These are phyloP conservation scores for Dipodomys ordii DNA, from an alignment of 2,113 vertebrate species.

Conservation along the genomic window DNA sequence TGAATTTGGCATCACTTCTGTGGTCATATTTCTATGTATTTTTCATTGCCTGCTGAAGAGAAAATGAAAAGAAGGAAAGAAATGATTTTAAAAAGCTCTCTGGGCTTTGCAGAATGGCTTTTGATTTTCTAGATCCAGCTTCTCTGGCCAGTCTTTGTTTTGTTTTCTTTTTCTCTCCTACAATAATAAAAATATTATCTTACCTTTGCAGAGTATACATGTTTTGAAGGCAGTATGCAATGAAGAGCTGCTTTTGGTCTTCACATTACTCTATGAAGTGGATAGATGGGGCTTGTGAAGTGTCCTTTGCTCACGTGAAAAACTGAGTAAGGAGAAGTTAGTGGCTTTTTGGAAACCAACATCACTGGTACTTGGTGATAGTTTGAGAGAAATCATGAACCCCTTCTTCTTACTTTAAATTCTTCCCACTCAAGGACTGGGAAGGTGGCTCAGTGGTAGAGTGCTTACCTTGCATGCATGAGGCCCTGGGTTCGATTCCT, in stretches of 20 bases:
- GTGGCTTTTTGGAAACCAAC: background rate
- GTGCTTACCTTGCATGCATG: too few relatives aligned
- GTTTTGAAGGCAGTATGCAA: background rate
- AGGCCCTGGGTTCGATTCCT: too few relatives aligned
- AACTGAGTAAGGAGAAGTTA: background rate
- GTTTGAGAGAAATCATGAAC: background rate
- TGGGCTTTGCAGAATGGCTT: background rate
- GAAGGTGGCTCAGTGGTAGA: too few relatives aligned
- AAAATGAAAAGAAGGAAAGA: slow-evolving; percentile 64
- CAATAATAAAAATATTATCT: background rate
- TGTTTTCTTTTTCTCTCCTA: background rate
- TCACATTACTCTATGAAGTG: background rate
- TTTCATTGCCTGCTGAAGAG: slow-evolving; percentile 69
- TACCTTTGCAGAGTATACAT: background rate
- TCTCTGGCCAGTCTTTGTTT: background rate
- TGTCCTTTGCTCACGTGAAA: background rate
- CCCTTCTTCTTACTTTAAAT: too few relatives aligned
- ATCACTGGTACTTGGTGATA: background rate
- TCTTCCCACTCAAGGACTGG: too few relatives aligned
- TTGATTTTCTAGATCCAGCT: background rate
- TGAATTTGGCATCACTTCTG: slow-evolving; percentile 69
- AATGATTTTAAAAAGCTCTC: slow-evolving; percentile 34
- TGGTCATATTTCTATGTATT: slow-evolving; percentile 68
- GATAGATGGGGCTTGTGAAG: background rate
- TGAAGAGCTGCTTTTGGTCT: background rate